phyloP scores from a whole-genome alignment of 2,113 vertebrate species.

The Muscicapa adusta region DNA sequence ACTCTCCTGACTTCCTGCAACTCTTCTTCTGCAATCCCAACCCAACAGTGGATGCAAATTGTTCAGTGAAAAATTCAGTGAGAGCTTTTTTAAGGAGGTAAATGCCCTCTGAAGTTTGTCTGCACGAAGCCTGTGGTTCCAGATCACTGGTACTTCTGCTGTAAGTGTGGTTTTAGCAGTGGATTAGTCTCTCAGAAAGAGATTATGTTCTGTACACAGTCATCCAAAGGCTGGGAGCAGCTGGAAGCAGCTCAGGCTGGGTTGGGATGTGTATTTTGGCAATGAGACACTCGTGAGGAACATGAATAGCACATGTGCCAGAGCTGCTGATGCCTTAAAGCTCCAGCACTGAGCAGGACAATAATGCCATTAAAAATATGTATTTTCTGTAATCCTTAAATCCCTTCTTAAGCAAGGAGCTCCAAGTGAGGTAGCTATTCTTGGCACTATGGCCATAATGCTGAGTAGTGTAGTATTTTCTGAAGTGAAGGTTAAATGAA shows the following conservation, averaged over 20 bases:
- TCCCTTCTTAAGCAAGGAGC: slow-evolving; percentile 27
- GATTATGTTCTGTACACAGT: neutral
- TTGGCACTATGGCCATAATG: neutral
- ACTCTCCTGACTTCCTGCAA: neutral
- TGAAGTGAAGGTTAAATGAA: neutral
- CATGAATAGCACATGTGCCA: neutral
- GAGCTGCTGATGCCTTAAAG: slow-evolving; percentile 31
- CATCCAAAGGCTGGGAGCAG: neutral
- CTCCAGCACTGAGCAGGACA: slow-evolving; percentile 3
- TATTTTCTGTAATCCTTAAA: slow-evolving; percentile 53
- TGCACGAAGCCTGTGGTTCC: neutral
- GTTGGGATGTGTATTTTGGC: slow-evolving; percentile 23
- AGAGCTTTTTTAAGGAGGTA: neutral
- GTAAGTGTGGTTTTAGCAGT: slow-evolving; percentile 24
- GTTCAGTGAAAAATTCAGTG: neutral
- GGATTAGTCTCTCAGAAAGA: slow-evolving; percentile 45
- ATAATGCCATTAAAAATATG: slow-evolving; percentile 41
- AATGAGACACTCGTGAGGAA: neutral
- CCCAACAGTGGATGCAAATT: neutral
- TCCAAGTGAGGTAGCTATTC: slow-evolving; percentile 18
- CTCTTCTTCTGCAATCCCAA: neutral
- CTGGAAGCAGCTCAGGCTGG: neutral
- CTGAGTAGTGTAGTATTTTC: slow-evolving; percentile 5
- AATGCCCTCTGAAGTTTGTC: slow-evolving; percentile 24
- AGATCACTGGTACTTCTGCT: neutral